phyloP scores from a whole-genome alignment of 2,113 vertebrate species.

The Empidonax alnorum region DNA sequence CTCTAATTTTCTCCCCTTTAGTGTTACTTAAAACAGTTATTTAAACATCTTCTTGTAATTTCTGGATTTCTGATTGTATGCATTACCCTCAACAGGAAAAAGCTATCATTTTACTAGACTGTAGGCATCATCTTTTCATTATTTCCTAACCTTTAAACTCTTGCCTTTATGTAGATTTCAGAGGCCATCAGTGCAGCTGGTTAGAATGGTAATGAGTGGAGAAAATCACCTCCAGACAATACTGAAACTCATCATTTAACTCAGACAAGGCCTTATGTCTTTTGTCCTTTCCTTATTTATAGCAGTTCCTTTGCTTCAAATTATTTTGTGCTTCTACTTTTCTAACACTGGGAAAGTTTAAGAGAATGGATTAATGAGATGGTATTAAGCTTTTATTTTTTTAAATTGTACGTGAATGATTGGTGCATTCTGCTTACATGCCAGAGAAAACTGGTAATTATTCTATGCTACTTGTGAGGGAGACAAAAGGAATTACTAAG shows the following conservation, averaged over 20 bases:
- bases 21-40: neutral
- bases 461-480: neutral
- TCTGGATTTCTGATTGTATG: neutral
- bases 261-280: neutral
- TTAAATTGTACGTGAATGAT: neutral
- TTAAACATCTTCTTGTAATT: neutral
- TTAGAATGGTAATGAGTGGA: neutral
- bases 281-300: neutral
- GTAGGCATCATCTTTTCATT: neutral
- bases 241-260: neutral
- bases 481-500: neutral
- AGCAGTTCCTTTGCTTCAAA: neutral
- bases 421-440: neutral
- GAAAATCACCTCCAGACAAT: neutral
- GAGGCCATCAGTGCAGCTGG: neutral
- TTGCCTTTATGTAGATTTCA: slow-evolving; percentile 1
- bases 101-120: neutral
- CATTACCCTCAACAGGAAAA: neutral
- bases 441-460: neutral
- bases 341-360: neutral
- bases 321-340: neutral
- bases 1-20: neutral
- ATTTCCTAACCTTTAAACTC: slow-evolving; percentile 14
- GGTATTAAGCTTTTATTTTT: neutral
- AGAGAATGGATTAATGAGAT: neutral